Percentiles rank a stretch among this genome's conserved stretches.
Conservation (phyloP, 1,140 invertebrate species). For the Panulirus ornatus region DNA sequence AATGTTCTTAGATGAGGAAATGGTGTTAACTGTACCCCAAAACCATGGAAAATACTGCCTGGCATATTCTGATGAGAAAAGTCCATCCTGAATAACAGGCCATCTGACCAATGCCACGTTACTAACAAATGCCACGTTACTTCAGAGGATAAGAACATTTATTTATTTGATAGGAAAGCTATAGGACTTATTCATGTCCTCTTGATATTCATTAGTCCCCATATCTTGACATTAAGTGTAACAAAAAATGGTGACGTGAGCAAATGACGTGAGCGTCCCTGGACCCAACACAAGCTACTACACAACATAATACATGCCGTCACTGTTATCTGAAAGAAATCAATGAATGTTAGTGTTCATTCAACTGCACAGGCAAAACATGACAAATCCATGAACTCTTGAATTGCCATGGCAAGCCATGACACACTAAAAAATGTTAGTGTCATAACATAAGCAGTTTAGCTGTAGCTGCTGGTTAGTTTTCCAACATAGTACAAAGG, state of each 20-base stretch:
- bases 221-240: background rate
- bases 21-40: conserved; percentile 67
- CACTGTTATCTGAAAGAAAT: conserved; percentile 70
- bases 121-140: conserved; percentile 52
- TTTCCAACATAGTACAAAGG: conserved; percentile 14
- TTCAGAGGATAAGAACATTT: conserved; percentile 36
- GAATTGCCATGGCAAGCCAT: conserved; percentile 37
- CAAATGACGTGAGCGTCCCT: conserved; percentile 62
- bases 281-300: conserved; percentile 71
- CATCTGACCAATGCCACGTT: conserved; percentile 44
- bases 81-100: conserved; percentile 6
- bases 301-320: conserved; percentile 65
- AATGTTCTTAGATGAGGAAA: conserved; percentile 74
- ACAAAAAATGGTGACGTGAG: conserved; percentile 54
- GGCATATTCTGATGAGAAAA: conserved; percentile 28
- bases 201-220: background rate
- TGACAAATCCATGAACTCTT: conserved; percentile 36
- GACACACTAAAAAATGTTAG: conserved; percentile 47
- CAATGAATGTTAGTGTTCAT: conserved; percentile 65
- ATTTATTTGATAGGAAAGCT: conserved; percentile 38
- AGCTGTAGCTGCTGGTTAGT: conserved; percentile 19
- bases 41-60: conserved; percentile 25
- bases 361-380: conserved; percentile 34
- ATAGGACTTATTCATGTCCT: conserved; percentile 26
- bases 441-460: conserved; percentile 6